Base-by-base conservation (phyloP, 2,888 invertebrate species). In the Cancer borealis region DNA sequence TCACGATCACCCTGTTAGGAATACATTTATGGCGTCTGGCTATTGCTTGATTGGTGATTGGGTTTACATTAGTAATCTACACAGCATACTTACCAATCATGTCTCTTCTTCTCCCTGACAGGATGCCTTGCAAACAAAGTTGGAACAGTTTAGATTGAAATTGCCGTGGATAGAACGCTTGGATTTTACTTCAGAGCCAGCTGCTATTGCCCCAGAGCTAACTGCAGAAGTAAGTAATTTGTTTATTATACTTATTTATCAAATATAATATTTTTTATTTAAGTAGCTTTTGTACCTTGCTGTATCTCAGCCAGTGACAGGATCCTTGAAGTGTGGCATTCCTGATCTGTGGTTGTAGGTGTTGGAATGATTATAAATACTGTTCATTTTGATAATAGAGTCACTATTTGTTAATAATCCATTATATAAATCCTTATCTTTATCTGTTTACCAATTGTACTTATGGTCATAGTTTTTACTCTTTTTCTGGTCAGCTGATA, bases 101-200 rank as follows among this genome's bases (percentile, higher is more conserved):
- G 21, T 30, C 46, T 26, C 47, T 14, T 12, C 21, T 49, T 73
- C 47, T 47, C 39, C 60, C 45, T 47, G 60, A 73, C 95, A 97
- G 96, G 96, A 96, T 92, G 98, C 97, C 93, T 96, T 99, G 95
- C 97, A 98, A 96, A 97, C 97, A 73, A 98, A 98, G 96, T 96
- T 98, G 30, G 97, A 97, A 93, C 98, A 98, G 96, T 97, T 99
- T 14, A 97, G 97, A 96, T 96, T 98, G 87, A 97, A 98, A 93
- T 96, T 98, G 92, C 98, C 98, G 96, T 99, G 99, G 99, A 96
- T 98, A 1, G 99, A 99, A 96, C 97, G 98, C 17, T 96, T 99
- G 94, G 99, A 99, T 96, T 97, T 98, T 96, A 97, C 98, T 0
- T 98, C 98, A 96, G 97, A 96, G 39, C 97, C 98, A 45, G 98